Evolutionary conservation across 2,797 vertebrate genomes (phyloP).

Genomic region (Acrossocheilus fasciatus): DNA sequence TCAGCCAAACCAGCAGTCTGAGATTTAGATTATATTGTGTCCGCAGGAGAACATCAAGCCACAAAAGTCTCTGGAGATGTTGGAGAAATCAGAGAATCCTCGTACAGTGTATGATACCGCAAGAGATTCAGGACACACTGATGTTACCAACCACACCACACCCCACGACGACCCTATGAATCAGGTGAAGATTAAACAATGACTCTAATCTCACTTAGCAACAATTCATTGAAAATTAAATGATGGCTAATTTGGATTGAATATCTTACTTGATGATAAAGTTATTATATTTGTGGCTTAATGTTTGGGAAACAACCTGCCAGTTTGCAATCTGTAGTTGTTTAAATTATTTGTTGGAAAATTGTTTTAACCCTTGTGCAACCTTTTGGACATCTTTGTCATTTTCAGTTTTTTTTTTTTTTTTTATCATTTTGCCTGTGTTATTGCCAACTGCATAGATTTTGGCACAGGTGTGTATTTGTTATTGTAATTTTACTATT

Average conservation of each 20-base stretch:
- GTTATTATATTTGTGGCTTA: background rate
- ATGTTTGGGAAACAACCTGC: background rate
- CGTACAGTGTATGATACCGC: background rate
- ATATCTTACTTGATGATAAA: background rate
- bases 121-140: background rate
- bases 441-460: too few relatives aligned
- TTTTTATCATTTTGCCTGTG: too few relatives aligned
- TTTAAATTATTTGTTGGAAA: too few relatives aligned
- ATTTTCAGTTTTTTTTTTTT: too few relatives aligned
- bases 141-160: background rate
- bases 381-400: too few relatives aligned
- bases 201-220: background rate
- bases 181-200: background rate
- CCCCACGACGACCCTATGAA: background rate
- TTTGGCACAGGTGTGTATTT: too few relatives aligned
- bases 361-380: too few relatives aligned
- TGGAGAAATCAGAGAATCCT: background rate
- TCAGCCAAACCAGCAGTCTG: background rate
- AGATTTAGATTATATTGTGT: background rate
- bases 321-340: background rate
- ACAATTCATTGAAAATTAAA: background rate
- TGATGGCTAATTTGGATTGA: background rate
- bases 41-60: background rate
- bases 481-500: too few relatives aligned
- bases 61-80: fast-evolving